A percentile compares a stretch with the other conserved stretches of the same genome.
Conservation (phyloP, 2,888 invertebrate species). For the Microctonus hyperodae region DNA sequence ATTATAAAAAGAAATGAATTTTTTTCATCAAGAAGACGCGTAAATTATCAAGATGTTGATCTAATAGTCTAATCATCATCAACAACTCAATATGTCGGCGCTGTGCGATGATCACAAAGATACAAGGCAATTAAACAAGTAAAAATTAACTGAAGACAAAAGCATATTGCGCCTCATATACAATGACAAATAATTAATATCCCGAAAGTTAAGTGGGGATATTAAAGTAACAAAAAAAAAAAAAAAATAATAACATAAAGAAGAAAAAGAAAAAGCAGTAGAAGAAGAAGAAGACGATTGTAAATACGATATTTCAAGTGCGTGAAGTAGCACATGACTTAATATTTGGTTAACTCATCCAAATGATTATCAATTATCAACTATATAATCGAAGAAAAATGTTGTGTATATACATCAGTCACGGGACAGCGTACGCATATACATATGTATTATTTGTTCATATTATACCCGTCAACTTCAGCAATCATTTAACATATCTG, state of each 20-base stretch:
- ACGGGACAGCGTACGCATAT: slow-evolving; percentile 13
- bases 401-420: slow-evolving; percentile 17
- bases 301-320: slow-evolving; percentile 27
- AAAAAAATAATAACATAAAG: not conserved
- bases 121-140: not conserved
- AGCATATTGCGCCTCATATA: not conserved
- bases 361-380: slow-evolving; percentile 44
- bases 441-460: slow-evolving; percentile 24
- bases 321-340: slow-evolving; percentile 40
- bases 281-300: not conserved
- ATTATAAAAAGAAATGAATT: too few relatives aligned
- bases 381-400: slow-evolving; percentile 33
- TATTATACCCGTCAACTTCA: slow-evolving; percentile 16
- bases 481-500: slow-evolving; percentile 29
- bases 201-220: not conserved
- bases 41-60: slow-evolving; percentile 7
- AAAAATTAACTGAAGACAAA: slow-evolving; percentile 16
- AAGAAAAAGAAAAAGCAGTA: not conserved
- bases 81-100: not conserved
- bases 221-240: slow-evolving; percentile 25
- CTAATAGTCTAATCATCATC: slow-evolving; percentile 9
- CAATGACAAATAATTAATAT: not conserved
- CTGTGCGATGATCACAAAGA: not conserved
- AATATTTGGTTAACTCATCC: slow-evolving; percentile 36
- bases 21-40: not conserved